Evolutionary conservation across 2,888 invertebrate species (phyloP).

Genomic region (Nesidiocoris tenuis): DNA sequence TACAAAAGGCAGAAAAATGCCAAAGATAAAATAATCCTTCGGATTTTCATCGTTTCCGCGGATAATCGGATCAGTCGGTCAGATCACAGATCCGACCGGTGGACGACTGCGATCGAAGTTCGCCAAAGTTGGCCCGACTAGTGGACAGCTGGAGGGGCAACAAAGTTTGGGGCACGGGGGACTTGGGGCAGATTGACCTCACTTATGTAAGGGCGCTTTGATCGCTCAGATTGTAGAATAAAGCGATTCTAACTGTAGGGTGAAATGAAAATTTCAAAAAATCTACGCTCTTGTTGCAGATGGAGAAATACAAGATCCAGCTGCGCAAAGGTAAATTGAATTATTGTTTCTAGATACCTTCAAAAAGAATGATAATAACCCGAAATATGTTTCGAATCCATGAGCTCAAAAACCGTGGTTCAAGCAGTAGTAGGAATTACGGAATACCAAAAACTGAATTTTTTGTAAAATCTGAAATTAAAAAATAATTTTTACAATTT

Average conservation of each 20-base stretch:
- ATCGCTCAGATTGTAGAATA: no score
- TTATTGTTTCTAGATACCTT: no score
- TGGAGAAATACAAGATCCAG: conserved; percentile 35
- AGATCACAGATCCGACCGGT: background rate
- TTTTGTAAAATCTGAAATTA: no score
- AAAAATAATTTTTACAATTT: no score
- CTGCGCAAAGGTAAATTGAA: conserved; percentile 22
- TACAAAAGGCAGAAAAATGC: background rate
- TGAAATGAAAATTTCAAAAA: no score
- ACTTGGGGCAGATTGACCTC: background rate
- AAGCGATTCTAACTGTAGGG: no score
- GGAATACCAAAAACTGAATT: no score
- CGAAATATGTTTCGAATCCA: no score
- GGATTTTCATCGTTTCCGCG: background rate
- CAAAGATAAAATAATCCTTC: background rate
- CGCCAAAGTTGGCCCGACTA: background rate
- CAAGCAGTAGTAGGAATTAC: no score
- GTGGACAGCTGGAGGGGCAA: background rate
- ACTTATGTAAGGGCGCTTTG: background rate
- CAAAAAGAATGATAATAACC: no score
- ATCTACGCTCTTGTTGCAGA: no score
- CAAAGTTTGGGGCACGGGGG: background rate
- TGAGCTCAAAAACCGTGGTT: no score
- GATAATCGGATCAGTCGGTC: background rate
- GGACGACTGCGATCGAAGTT: background rate